Evolutionary conservation across 2,797 vertebrate genomes (phyloP).

Genomic region (Sorex maritimensis): DNA sequence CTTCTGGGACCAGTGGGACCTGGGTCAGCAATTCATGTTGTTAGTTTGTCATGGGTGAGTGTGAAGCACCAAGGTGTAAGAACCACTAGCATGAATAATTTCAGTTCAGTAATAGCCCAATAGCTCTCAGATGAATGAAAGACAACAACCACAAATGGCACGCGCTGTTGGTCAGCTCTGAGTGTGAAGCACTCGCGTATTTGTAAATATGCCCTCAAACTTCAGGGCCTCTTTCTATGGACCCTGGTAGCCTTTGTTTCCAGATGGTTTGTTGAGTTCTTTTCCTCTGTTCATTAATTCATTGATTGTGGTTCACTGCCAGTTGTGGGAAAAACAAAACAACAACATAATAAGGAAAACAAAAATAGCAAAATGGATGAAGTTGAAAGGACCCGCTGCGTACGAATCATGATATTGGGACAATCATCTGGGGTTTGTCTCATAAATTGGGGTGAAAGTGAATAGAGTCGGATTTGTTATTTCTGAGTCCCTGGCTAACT

Average conservation of each 20-base stretch:
- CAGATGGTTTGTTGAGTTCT: not conserved
- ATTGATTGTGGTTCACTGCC: not conserved
- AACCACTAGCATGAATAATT: not conserved
- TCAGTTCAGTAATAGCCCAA: not conserved
- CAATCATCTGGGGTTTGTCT: not conserved
- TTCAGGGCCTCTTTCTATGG: not conserved
- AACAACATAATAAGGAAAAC: not conserved
- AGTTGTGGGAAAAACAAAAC: not conserved
- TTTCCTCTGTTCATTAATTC: conserved; percentile 24
- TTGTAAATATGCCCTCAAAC: not conserved
- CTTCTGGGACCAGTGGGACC: too few species aligned
- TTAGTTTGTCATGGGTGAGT: not conserved
- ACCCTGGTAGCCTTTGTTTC: not conserved
- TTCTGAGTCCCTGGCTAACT: not conserved
- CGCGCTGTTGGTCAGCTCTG: not conserved
- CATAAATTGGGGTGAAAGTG: not conserved
- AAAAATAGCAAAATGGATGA: not conserved
- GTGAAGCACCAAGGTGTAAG: not conserved
- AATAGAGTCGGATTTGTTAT: not conserved
- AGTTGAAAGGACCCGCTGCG: not conserved
- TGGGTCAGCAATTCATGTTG: too few species aligned
- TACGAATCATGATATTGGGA: not conserved
- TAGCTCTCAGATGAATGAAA: not conserved
- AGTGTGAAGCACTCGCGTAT: not conserved
- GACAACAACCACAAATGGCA: too few species aligned